phyloP scores from a whole-genome alignment of 2,888 invertebrate species.

The Euproctis similis region DNA sequence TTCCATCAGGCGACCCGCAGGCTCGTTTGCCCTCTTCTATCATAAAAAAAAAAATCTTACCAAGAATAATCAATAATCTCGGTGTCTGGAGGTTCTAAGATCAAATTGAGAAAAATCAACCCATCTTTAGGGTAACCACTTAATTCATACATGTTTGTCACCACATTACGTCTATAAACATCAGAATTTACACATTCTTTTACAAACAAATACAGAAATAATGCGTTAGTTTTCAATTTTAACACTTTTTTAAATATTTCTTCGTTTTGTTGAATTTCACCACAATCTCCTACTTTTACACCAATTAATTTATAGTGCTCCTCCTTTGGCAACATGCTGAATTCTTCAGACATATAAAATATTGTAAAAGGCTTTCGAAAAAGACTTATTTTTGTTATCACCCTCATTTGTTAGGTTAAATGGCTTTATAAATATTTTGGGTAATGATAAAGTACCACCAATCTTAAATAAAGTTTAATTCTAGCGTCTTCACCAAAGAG shows the following conservation, averaged over 20 bases:
- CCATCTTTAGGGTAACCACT: conserved; percentile 34
- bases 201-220: conserved; percentile 53
- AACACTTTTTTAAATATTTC: conserved; percentile 15
- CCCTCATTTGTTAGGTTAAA: conserved; percentile 42
- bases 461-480: no score
- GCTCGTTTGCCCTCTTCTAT: no score
- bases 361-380: conserved; percentile 45
- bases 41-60: no score
- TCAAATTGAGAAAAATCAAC: conserved; percentile 55
- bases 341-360: conserved; percentile 45
- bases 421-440: neutral
- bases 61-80: conserved; percentile 83
- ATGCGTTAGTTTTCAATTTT: conserved; percentile 36
- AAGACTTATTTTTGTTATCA: conserved; percentile 44
- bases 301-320: conserved; percentile 39
- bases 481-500: no score
- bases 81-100: conserved; percentile 72
- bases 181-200: conserved; percentile 48
- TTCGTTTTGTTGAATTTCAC: conserved; percentile 26
- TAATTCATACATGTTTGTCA: conserved; percentile 37
- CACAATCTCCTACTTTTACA: conserved; percentile 34
- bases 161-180: conserved; percentile 45
- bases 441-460: no score
- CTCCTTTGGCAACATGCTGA: conserved; percentile 37
- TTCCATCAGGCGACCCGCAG: no score